Percentiles rank a stretch among this genome's conserved stretches.
Evolutionary conservation across 2,888 invertebrate genomes (phyloP).

Genomic region (Sinhomidia bicolor): DNA sequence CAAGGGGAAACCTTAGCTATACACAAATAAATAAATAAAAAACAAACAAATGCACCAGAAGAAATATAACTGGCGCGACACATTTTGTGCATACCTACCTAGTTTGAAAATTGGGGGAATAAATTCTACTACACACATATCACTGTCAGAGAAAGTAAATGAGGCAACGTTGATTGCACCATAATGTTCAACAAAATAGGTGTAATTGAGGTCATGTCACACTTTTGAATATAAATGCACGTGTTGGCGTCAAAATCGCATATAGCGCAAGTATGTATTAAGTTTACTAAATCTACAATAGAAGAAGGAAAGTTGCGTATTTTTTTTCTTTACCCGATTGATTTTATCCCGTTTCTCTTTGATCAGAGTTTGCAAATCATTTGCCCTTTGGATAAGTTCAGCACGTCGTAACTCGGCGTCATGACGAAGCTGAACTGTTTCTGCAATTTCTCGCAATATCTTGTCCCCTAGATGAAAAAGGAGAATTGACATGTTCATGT

Average conservation of each 20-base stretch:
- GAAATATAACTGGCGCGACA: no score
- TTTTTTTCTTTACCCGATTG: slow-evolving; percentile 77
- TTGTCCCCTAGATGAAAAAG: slow-evolving; percentile 78
- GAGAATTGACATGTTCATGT: neutral
- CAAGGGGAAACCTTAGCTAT: no score
- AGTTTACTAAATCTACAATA: neutral
- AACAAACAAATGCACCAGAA: no score
- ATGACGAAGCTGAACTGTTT: slow-evolving; percentile 80
- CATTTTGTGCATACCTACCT: no score
- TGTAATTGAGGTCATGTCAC: slow-evolving; percentile 72
- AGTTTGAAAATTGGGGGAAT: neutral
- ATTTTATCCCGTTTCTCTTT: slow-evolving; percentile 80
- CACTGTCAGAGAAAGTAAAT: slow-evolving; percentile 22
- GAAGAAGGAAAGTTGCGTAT: neutral
- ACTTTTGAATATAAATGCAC: slow-evolving; percentile 52
- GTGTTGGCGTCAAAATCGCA: neutral
- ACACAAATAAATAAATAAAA: no score
- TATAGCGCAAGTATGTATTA: neutral
- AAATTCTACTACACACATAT: slow-evolving; percentile 12
- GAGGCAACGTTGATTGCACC: slow-evolving; percentile 37
- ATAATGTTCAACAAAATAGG: neutral
- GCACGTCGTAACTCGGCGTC: slow-evolving; percentile 80
- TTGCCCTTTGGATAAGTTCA: slow-evolving; percentile 80
- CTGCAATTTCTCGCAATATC: slow-evolving; percentile 80
- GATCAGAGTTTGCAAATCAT: slow-evolving; percentile 80